These are phyloP conservation scores for Drosophila obscura DNA, from an alignment of 1,140 invertebrate genomes.

Conservation along the genomic window DNA sequence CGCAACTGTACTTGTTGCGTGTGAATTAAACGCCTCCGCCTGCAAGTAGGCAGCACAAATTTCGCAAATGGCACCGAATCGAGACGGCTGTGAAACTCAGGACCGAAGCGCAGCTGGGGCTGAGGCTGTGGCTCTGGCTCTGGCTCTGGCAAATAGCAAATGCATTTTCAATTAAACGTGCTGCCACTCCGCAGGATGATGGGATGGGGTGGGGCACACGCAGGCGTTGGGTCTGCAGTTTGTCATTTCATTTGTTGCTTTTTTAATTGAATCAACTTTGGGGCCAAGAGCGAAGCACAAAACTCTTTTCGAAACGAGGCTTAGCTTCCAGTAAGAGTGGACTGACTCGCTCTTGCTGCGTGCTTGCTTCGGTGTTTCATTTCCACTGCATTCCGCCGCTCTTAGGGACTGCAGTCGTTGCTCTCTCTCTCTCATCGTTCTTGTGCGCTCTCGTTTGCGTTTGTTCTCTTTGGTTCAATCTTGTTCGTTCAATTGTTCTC, in stretches of 20 bases:
- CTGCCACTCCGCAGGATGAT: background rate
- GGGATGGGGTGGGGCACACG: background rate
- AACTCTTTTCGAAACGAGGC: constrained; percentile 13
- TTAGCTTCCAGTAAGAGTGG: constrained; percentile 48
- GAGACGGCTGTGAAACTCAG: too few relatives aligned
- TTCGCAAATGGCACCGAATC: constrained; percentile 33
- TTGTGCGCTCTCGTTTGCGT: too few relatives aligned
- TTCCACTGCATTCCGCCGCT: constrained; percentile 46
- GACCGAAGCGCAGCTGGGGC: constrained; percentile 7
- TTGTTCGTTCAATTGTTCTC: background rate
- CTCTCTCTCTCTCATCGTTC: constrained; percentile 5
- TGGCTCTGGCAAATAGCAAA: constrained; percentile 33
- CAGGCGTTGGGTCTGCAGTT: constrained; percentile 5
- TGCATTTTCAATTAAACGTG: constrained; percentile 55
- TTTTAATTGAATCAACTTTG: constrained; percentile 43
- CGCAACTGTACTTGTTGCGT: constrained; percentile 66
- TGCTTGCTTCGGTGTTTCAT: constrained; percentile 15
- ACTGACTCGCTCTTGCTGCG: background rate
- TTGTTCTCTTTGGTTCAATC: background rate
- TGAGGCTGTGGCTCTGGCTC: background rate
- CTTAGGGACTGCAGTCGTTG: background rate
- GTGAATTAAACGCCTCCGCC: constrained; percentile 43
- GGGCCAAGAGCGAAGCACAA: background rate
- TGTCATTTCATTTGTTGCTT: constrained; percentile 57
- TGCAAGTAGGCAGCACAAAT: constrained; percentile 44